A percentile compares a stretch with the other conserved stretches of the same genome.
phyloP scores from a whole-genome alignment of 1,140 invertebrate species.

The Gryon sp. region DNA sequence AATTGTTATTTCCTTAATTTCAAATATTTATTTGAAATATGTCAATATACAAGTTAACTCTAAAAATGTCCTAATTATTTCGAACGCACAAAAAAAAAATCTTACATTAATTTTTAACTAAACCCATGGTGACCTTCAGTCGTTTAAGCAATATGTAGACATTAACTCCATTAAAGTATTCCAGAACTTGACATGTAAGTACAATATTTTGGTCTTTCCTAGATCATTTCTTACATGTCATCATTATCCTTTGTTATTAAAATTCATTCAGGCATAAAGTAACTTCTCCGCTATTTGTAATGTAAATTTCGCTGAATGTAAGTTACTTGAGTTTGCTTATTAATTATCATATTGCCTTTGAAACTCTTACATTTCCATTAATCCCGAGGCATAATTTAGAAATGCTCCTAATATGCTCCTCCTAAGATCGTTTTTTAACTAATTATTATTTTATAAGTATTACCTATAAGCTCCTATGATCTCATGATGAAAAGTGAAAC shows the following conservation, averaged over 20 bases:
- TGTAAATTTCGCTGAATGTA: conserved; percentile 31
- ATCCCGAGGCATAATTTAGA: conserved; percentile 16
- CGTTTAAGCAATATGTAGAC: too few relatives aligned
- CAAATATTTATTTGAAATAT: too few relatives aligned
- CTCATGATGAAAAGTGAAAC: too few relatives aligned
- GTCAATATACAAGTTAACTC: too few relatives aligned
- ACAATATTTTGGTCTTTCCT: conserved; percentile 5
- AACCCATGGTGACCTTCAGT: too few relatives aligned
- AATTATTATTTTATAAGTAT: too few relatives aligned
- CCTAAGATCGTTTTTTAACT: conserved; percentile 4
- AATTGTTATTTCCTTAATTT: too few relatives aligned
- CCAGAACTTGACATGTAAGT: neutral
- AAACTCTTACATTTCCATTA: conserved; percentile 43
- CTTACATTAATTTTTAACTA: too few relatives aligned
- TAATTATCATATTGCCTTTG: conserved; percentile 13
- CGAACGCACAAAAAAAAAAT: too few relatives aligned
- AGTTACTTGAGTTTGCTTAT: conserved; percentile 37
- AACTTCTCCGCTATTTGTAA: conserved; percentile 42
- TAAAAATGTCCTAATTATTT: too few relatives aligned
- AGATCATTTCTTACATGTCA: conserved; percentile 20
- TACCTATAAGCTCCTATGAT: too few relatives aligned
- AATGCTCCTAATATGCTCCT: neutral
- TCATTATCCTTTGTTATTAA: conserved; percentile 31
- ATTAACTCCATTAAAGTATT: neutral
- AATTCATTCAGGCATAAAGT: conserved; percentile 31